Percentiles rank a stretch among this genome's conserved stretches.
Evolutionary conservation across 2,797 vertebrate species (phyloP).

Genomic region (Sebastes baramenuke): DNA sequence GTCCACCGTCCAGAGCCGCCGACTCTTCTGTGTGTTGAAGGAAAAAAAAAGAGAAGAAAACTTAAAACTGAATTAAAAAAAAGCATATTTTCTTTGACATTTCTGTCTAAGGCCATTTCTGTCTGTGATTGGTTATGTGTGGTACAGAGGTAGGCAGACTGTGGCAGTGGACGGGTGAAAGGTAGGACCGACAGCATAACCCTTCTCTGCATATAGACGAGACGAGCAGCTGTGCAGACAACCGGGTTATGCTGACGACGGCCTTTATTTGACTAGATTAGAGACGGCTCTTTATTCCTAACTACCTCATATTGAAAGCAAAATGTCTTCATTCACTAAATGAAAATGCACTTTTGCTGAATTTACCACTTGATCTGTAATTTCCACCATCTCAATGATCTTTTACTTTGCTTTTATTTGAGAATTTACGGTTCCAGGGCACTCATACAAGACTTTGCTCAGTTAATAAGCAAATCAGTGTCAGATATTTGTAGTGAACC

Average conservation of each 20-base stretch:
- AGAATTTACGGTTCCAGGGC: background rate
- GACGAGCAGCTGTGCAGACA: background rate
- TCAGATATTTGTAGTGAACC: background rate
- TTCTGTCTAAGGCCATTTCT: constrained; percentile 27
- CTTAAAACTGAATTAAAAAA: background rate
- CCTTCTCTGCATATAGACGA: background rate
- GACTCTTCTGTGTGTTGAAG: background rate
- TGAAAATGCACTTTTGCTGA: background rate
- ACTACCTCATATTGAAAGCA: background rate
- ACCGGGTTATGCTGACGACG: background rate
- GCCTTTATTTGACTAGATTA: background rate
- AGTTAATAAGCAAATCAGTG: background rate
- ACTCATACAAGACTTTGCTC: background rate
- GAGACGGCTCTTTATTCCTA: background rate
- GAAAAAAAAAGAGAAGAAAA: background rate
- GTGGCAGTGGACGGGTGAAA: background rate
- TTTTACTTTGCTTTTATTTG: background rate
- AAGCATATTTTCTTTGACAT: background rate
- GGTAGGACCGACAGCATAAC: background rate
- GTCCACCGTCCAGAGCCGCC: background rate
- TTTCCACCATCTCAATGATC: background rate
- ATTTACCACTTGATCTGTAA: background rate
- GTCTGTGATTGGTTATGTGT: background rate
- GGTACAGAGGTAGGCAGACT: constrained; percentile 12
- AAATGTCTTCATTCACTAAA: background rate